These are phyloP conservation scores for Onychomys torridus DNA, from an alignment of 2,797 vertebrate genomes.

Conservation along the genomic window DNA sequence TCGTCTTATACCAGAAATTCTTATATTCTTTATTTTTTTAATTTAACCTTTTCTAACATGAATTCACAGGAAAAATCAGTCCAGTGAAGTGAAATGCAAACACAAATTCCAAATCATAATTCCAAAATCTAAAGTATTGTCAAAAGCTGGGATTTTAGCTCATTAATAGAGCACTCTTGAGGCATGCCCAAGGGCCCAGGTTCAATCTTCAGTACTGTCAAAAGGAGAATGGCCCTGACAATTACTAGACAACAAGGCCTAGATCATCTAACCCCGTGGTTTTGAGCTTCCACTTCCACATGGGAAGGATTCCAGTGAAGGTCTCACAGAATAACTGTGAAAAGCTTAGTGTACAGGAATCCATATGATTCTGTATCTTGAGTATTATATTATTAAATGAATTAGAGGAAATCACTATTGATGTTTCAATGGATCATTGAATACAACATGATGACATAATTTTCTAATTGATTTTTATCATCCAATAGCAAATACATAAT, in stretches of 20 bases:
- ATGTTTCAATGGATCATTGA: not conserved
- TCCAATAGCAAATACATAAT: not conserved
- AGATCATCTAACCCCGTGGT: rapidly evolving
- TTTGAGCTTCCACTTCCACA: not conserved
- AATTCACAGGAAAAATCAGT: not conserved
- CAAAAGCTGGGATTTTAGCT: not conserved
- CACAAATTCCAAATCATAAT: not conserved
- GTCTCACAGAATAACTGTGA: not conserved
- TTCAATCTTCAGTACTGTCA: not conserved
- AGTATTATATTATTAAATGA: not conserved
- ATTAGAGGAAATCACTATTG: not conserved
- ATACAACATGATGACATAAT: not conserved
- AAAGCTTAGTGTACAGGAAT: not conserved
- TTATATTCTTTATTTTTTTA: not conserved
- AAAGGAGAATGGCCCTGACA: not conserved
- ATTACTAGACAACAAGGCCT: not conserved
- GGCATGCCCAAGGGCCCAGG: not conserved
- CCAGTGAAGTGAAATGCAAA: rapidly evolving
- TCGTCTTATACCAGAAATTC: not conserved
- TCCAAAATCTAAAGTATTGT: not conserved
- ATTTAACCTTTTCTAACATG: not conserved
- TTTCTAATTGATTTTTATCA: not conserved
- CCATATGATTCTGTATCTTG: not conserved
- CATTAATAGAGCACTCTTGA: not conserved
- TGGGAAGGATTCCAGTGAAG: not conserved